Base-by-base conservation (phyloP, 2,113 vertebrate genomes). In the Myrmophylax atrothorax region DNA sequence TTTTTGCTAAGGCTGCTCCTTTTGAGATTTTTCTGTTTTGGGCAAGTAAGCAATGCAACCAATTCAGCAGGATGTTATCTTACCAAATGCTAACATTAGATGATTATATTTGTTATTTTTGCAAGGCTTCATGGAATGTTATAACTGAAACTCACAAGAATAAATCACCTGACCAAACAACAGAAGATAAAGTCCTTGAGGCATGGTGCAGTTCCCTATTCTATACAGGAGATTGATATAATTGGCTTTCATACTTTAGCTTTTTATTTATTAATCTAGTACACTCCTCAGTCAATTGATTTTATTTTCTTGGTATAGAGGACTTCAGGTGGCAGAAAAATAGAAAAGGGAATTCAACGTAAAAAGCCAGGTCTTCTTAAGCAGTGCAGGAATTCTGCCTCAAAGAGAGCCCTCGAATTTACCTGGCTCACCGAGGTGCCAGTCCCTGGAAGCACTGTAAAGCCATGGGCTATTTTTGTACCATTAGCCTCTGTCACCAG, bases 401-500 rank as follows among this genome's bases (percentile, higher is more conserved):
- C 29, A 38, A 0, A 1, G 38, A 64, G 16, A 44, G 10, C n/a
- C n/a, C 58, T 37, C 33, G 38, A 67, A 70, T 55, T 64, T 38
- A 64, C 87, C 18, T 1, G 2, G 14, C 35, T 74, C 29, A 33
- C 63, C 1, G 3, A 81, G 46, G 14, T 69, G n/a, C 13, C 59
- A 74, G 18, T 37, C 50, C 62, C 56, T 67, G 69, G 33, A 58
- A 84, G 55, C 1, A 0, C 0, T 76, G 8, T 52, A 69, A 56
- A 86, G 58, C 52, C 53, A 42, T 0, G 1, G n/a, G 17, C 46
- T 87, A 25, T 80, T 77, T 81, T 94, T 74, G 81, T 42, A 29
- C 35, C 55, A 59, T 74, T 81, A 84, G 84, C 74, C 69, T 84
- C 73, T 38, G 56, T 77, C 74, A 87, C 80, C 52, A 81, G 77